Evolutionary conservation across 2,113 vertebrate species (phyloP), one percentile per base, ranked within the genome.

Genomic region (Lagopus leucura): DNA sequence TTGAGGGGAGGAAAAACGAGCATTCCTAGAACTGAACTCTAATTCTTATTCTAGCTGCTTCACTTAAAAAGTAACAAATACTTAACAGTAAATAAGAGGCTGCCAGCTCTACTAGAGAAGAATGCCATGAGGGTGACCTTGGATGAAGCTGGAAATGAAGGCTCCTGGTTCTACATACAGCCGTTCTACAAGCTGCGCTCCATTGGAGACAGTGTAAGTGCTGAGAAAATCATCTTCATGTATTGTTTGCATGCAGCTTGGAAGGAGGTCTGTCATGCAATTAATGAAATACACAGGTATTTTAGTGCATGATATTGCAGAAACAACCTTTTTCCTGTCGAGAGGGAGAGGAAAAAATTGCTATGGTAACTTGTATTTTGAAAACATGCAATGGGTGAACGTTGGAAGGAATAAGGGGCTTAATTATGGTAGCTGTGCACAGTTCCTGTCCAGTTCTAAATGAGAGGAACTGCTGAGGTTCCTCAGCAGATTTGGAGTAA

Each of bases 11-110:
- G 75, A 82, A 15, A 38, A 30, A 82, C 71, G 88, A 94, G 85
- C 94, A 93, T 95, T 96, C 93, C 91, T 93, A 94, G 94, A 94
- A 96, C 94, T 94, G 91, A 97, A 97, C 91, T 96, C 92, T 94
- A 63, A 80, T 96, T 96, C 91, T 92, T 92, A 71, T 96, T 95
- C 92, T 97, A 99, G 99, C 97, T 99, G 96, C 98, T 99, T 96
- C 99, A 99, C 92, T 97, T 99, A 97, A 99, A 99, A 97, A 99
- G 99, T 97, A 99, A 99, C 97, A 99, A 99, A 95, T 99, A 99
- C 96, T 98, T 99, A 90, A 99, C 99, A 2, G 99, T 99, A 97
- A 99, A 99, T 96, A 99, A 99, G 97, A 98, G 99, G 52, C 98
- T 99, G 15, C 99, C 99, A 38, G 99, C 99, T 4, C 97, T 99